Evolutionary conservation across 2,888 invertebrate genomes (phyloP).

Genomic region (Chouioia cunea): DNA sequence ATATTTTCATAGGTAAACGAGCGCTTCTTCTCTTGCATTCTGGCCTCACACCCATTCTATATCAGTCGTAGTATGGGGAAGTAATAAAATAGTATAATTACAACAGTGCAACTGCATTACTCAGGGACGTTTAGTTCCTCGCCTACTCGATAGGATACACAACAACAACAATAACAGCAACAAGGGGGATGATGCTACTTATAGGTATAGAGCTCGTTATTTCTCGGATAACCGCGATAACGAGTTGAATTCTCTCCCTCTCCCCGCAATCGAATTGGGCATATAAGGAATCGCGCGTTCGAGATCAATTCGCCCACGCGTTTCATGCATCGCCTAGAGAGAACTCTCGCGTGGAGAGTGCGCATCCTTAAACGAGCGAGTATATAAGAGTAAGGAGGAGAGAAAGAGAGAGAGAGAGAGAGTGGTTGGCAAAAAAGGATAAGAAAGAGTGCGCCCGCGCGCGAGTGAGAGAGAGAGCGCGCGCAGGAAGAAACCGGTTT

Average conservation of each 20-base stretch:
- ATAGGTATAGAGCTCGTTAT: background rate
- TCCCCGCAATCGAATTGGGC: constrained; percentile 50
- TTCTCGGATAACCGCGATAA: constrained; percentile 55
- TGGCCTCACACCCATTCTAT: constrained; percentile 41
- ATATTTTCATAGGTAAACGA: too few species aligned
- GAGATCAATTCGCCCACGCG: constrained; percentile 56
- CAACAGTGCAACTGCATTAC: constrained; percentile 43
- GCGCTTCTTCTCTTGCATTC: constrained; percentile 5
- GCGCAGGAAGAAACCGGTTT: constrained; percentile 69
- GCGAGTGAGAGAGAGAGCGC: constrained; percentile 43
- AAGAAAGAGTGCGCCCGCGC: constrained; percentile 46
- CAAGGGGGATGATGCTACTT: background rate
- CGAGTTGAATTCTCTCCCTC: constrained; percentile 38
- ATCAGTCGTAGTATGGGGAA: constrained; percentile 49
- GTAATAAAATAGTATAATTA: constrained; percentile 52
- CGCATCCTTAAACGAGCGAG: constrained; percentile 24
- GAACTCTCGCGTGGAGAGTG: constrained; percentile 32
- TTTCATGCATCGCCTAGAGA: constrained; percentile 4
- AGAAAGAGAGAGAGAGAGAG: constrained; percentile 36
- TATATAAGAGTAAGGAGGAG: constrained; percentile 44
- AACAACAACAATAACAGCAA: background rate
- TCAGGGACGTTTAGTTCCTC: constrained; percentile 36
- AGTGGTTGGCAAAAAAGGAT: constrained; percentile 59
- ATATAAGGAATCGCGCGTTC: constrained; percentile 58
- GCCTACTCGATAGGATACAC: background rate